Conservation (phyloP, 2,113 vertebrate genomes). For the Cyanoliseus patagonus region DNA sequence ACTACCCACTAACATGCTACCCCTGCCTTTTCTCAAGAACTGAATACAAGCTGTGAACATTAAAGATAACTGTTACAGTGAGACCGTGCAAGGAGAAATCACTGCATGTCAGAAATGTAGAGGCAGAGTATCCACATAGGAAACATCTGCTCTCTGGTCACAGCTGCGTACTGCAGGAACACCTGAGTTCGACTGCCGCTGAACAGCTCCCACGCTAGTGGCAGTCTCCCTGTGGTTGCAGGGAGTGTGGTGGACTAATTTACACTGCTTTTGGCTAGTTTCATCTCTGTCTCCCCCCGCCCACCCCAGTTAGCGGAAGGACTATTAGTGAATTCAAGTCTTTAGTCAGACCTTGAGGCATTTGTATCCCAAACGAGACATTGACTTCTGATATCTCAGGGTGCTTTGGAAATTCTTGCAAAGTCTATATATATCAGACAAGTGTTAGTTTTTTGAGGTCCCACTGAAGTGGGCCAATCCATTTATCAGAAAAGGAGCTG, state of each 20-base stretch:
- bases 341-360: neutral
- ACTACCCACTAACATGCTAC: no score
- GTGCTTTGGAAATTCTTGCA: neutral
- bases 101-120: neutral
- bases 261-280: neutral
- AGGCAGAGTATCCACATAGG: neutral
- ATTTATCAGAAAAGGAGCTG: neutral
- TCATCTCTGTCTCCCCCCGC: neutral
- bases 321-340: neutral
- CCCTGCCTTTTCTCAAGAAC: neutral
- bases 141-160: neutral
- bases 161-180: accelerated
- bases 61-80: neutral
- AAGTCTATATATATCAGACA: neutral
- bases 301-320: neutral
- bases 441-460: neutral
- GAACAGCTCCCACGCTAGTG: accelerated
- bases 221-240: neutral
- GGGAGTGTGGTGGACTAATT: neutral
- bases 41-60: no score
- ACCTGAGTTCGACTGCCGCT: accelerated
- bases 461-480: neutral
- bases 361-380: neutral
- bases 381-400: neutral
- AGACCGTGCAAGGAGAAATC: neutral